Evolutionary conservation across 2,797 vertebrate genomes (phyloP), one percentile per base, ranked within the genome.

Genomic region (Anabas testudineus): DNA sequence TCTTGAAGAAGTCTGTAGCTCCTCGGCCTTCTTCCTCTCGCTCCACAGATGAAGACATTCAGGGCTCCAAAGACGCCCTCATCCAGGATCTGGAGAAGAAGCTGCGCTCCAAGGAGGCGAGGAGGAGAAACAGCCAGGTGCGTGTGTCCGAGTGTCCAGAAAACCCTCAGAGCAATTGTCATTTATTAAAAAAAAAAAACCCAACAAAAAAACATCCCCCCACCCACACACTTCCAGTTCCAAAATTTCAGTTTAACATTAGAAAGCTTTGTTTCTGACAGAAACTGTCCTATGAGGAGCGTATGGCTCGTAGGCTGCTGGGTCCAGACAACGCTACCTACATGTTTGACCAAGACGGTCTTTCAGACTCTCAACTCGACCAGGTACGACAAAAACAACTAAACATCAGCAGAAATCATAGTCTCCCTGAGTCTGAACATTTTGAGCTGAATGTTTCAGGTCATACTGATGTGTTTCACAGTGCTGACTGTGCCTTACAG

Each of bases 71-170:
- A 88, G 95, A 98, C 52, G 97, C 97, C 19, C 94, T 99, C 45
- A 98, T 99, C 67, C 97, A 99, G 85, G 97, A 99, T 78, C 89
- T 99, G 90, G 97, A 99, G 62, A 97, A 96, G 91, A 97, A 98
- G 63, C 91, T 99, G 16, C 93, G 95, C 63, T 96, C 94, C 74
- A 99, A 98, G 86, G 96, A 96, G 80, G 95, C 82, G 62, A 93
- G 95, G 63, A 94, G 96, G 47, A 95, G 95, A 83, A 96, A 92
- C 86, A 96, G 94, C 86, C 97, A 98, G 96, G 97, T 89, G 45
- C 67, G 70, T 68, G 24, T 63, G 1, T 34, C n/a, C 67, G 51
- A 60, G 54, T 37, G 37, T 34, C 41, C 10, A 45, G 45, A 19
- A 51, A 28, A 61, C 49, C 55, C 28, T 60, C 19, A 1, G n/a